Conservation (phyloP, 2,888 invertebrate species). For the Melanostoma mellinum region DNA sequence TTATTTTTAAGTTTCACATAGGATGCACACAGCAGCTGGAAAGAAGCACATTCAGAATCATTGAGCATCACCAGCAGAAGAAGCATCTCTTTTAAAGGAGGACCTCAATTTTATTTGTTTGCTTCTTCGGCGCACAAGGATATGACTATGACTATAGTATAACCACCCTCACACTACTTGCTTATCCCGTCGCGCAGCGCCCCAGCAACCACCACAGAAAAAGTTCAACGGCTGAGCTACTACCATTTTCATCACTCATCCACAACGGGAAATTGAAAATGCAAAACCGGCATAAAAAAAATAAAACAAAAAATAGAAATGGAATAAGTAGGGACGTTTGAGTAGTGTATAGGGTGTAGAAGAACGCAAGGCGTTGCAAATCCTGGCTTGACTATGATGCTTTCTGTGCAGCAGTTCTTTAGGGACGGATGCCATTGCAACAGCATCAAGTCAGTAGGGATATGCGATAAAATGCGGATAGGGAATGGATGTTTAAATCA, state of each 20-base stretch:
- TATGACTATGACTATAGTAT: constrained; percentile 5
- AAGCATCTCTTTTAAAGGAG: constrained; percentile 16
- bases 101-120: constrained; percentile 60
- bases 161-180: background rate
- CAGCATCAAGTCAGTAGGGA: background rate
- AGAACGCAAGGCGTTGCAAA: background rate
- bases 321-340: constrained; percentile 18
- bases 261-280: constrained; percentile 65
- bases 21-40: constrained; percentile 20
- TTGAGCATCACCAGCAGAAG: background rate
- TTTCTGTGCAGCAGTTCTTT: constrained; percentile 40
- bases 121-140: constrained; percentile 15
- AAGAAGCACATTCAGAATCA: background rate
- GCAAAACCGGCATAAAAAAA: constrained; percentile 27
- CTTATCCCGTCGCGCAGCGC: constrained; percentile 28
- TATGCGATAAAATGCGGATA: constrained; percentile 43
- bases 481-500: constrained; percentile 53
- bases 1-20: constrained; percentile 47
- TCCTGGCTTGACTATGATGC: constrained; percentile 29
- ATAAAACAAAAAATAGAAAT: background rate
- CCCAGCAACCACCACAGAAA: constrained; percentile 22
- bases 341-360: constrained; percentile 9
- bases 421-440: constrained; percentile 10
- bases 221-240: constrained; percentile 64
- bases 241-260: constrained; percentile 59